Conservation (phyloP, 2,888 invertebrate species). For the Drosophila leonis region DNA sequence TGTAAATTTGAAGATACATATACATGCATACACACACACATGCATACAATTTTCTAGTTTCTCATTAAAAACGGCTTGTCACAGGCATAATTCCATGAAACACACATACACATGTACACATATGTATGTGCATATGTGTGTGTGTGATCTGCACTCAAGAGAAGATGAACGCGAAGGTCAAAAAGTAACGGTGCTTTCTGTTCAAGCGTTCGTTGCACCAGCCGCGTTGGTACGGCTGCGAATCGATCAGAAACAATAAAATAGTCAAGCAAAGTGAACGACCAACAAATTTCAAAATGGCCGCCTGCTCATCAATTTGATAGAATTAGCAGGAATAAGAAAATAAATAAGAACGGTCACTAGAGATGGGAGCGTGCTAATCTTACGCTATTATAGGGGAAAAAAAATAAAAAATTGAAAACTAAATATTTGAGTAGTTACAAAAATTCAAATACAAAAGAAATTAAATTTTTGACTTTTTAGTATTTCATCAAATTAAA, state of each 20-base stretch:
- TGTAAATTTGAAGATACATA: constrained; percentile 2
- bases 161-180: constrained; percentile 2
- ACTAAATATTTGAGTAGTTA: background rate
- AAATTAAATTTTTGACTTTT: too few species aligned
- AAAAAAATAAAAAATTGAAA: too few species aligned
- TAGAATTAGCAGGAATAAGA: constrained; percentile 6
- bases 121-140: background rate
- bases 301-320: constrained; percentile 16
- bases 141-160: background rate
- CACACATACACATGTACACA: background rate
- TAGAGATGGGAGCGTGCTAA: constrained; percentile 36
- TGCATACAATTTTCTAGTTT: background rate
- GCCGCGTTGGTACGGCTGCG: constrained; percentile 4
- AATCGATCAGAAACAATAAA: constrained; percentile 28
- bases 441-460: too few species aligned
- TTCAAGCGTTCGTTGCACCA: constrained; percentile 56
- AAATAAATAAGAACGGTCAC: constrained; percentile 9
- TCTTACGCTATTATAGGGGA: background rate
- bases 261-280: constrained; percentile 46
- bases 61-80: background rate
- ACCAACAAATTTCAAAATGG: constrained; percentile 55
- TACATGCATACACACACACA: background rate
- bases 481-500: too few species aligned
- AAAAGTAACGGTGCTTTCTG: constrained; percentile 47
- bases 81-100: background rate